Evolutionary conservation across 2,797 vertebrate species (phyloP).

Genomic region (Ctenopoma kingsleyae): DNA sequence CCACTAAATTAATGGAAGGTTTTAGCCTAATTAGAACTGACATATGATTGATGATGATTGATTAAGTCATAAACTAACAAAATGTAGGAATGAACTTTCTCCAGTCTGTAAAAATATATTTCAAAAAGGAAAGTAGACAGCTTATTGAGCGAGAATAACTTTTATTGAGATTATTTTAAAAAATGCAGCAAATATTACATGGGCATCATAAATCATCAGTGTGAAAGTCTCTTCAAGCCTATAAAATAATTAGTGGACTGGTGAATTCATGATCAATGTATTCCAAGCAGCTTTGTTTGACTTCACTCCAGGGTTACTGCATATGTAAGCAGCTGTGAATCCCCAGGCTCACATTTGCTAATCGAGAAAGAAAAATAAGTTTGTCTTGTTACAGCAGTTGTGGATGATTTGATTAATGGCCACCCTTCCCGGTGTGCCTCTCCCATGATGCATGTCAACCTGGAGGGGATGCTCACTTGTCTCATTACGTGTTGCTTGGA

Average conservation of each 20-base stretch:
- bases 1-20: conserved; percentile 37
- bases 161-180: not conserved
- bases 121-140: conserved; percentile 16
- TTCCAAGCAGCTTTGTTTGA: conserved; percentile 44
- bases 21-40: conserved; percentile 45
- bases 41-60: conserved; percentile 27
- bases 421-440: conserved; percentile 41
- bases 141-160: conserved; percentile 1
- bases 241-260: conserved; percentile 49
- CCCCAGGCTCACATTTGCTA: conserved; percentile 48
- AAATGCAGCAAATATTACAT: conserved; percentile 5
- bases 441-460: conserved; percentile 70
- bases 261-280: conserved; percentile 45
- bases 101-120: conserved; percentile 27
- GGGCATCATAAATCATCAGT: conserved; percentile 37
- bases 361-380: conserved; percentile 61
- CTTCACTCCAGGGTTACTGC: conserved; percentile 45
- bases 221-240: conserved; percentile 9
- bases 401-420: conserved; percentile 78
- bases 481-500: conserved; percentile 64
- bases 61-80: conserved; percentile 28
- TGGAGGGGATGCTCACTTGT: conserved; percentile 59
- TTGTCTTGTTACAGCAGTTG: conserved; percentile 58
- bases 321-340: conserved; percentile 62
- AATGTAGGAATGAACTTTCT: conserved; percentile 33